These are phyloP conservation scores for Littorina saxatilis DNA, from an alignment of 1,140 invertebrate genomes.

Conservation along the genomic window DNA sequence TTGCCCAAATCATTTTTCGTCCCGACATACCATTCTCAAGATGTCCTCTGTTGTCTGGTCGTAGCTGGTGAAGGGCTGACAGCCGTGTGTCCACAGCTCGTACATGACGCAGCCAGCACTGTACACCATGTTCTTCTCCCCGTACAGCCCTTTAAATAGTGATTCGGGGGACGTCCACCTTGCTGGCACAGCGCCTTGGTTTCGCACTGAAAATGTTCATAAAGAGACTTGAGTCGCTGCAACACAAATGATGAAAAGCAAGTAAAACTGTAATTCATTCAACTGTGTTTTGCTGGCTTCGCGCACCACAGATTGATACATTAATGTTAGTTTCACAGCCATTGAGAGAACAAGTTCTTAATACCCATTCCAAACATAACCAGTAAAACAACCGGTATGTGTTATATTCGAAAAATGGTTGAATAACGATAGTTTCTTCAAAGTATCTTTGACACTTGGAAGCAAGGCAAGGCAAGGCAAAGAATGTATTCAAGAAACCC, in stretches of 20 bases:
- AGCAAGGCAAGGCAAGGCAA: too few species aligned
- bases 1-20: too few species aligned
- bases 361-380: too few species aligned
- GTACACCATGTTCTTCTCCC: slow-evolving; percentile 41
- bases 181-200: slow-evolving; percentile 38
- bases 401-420: too few species aligned
- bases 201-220: not conserved
- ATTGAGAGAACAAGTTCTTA: too few species aligned
- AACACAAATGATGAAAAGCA: not conserved
- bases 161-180: slow-evolving; percentile 48
- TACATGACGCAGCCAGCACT: slow-evolving; percentile 45
- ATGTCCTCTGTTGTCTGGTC: slow-evolving; percentile 40
- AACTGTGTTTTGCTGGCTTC: not conserved
- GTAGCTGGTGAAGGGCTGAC: slow-evolving; percentile 52
- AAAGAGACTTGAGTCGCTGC: not conserved
- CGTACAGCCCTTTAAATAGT: slow-evolving; percentile 37
- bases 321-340: too few species aligned
- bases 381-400: too few species aligned
- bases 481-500: too few species aligned
- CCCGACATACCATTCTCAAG: slow-evolving; percentile 46
- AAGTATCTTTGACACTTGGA: too few species aligned
- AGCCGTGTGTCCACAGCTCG: slow-evolving; percentile 50
- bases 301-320: not conserved
- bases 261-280: not conserved
- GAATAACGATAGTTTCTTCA: too few species aligned